Conservation (phyloP, 1,140 invertebrate genomes). For the Oreohelix idahoensis region DNA sequence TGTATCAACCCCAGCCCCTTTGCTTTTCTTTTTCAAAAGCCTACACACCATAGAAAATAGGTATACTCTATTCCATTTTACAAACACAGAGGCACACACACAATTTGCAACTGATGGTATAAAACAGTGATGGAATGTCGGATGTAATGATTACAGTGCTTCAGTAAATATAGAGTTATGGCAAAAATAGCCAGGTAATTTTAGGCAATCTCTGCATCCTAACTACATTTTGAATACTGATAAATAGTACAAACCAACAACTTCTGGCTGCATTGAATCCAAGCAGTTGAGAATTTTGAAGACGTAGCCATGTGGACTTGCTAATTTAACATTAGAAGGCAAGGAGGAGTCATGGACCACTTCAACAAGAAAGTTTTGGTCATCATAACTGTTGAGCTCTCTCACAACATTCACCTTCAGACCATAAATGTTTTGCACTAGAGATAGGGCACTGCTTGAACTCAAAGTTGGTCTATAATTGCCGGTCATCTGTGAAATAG, state of each 20-base stretch:
- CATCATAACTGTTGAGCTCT: conserved; percentile 27
- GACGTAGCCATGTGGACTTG: neutral
- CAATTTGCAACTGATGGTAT: no score
- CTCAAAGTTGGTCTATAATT: neutral
- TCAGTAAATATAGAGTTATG: no score
- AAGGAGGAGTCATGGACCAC: neutral
- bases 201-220: no score
- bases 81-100: no score
- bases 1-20: no score
- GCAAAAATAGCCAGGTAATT: no score
- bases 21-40: no score
- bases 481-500: neutral
- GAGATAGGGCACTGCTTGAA: neutral
- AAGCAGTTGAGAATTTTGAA: conserved; percentile 20
- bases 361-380: conserved; percentile 20
- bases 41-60: no score
- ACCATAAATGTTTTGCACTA: neutral
- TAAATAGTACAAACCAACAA: conserved; percentile 1
- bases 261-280: conserved; percentile 23
- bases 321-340: neutral
- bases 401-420: conserved; percentile 7
- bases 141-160: no score
- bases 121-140: neutral
- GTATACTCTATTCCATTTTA: no score
- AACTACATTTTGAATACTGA: no score